phyloP scores from a whole-genome alignment of 2,797 vertebrate genomes.

The Paguma larvata region DNA sequence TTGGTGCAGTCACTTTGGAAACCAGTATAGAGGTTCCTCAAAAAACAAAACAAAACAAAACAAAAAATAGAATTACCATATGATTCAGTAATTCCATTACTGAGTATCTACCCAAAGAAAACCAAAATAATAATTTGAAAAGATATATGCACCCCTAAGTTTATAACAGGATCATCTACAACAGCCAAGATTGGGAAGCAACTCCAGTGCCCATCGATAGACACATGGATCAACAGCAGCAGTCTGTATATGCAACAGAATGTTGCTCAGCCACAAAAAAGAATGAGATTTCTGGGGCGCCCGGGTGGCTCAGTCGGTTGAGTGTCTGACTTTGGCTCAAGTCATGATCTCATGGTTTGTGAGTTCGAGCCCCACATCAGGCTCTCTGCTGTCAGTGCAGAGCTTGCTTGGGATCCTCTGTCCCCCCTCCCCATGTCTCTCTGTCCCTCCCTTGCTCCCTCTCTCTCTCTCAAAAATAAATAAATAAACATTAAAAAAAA shows the following conservation, averaged over 20 bases:
- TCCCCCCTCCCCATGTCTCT: too few species aligned
- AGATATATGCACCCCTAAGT: neutral
- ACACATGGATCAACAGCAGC: neutral
- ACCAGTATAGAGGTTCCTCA: neutral
- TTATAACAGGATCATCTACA: neutral
- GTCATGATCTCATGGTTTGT: too few species aligned
- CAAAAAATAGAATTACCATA: neutral
- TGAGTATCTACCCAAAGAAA: neutral
- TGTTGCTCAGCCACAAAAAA: neutral
- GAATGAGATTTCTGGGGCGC: neutral
- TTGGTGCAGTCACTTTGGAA: neutral
- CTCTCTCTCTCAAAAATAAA: too few species aligned
- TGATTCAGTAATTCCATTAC: neutral
- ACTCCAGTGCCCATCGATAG: neutral
- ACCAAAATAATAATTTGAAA: neutral
- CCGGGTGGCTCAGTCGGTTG: too few species aligned
- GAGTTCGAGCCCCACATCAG: too few species aligned
- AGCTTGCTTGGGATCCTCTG: too few species aligned
- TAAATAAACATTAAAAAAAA: neutral
- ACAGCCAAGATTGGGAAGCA: neutral
- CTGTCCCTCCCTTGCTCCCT: too few species aligned
- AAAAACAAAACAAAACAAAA: neutral
- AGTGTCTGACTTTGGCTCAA: too few species aligned
- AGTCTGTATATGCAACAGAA: neutral
- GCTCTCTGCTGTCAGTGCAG: too few species aligned